These are phyloP conservation scores for Euglossa dilemma DNA, from an alignment of 1,140 invertebrate species.

Conservation along the genomic window DNA sequence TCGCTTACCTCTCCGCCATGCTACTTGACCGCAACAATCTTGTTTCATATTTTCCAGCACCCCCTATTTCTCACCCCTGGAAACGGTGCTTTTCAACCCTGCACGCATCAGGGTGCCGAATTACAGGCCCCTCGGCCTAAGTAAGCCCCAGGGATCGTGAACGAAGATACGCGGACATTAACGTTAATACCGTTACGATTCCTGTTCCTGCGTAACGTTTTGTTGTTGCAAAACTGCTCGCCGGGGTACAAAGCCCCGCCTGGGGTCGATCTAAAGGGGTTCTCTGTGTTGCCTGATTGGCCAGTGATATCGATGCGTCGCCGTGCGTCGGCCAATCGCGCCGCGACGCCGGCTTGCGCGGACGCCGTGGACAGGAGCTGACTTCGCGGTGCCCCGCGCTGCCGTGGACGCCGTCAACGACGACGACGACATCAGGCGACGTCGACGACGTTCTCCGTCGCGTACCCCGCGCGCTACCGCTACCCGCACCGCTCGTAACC, in stretches of 20 bases:
- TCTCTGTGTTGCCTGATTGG: constrained; percentile 70
- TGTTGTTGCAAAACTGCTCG: constrained; percentile 50
- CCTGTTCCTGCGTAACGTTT: constrained; percentile 56
- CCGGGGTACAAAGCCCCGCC: constrained; percentile 73
- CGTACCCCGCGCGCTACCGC: constrained; percentile 75
- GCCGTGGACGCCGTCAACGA: constrained; percentile 42
- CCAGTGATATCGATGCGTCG: constrained; percentile 79
- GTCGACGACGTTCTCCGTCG: constrained; percentile 80
- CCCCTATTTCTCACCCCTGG: not conserved
- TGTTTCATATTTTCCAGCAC: not conserved
- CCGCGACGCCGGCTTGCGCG: constrained; percentile 58
- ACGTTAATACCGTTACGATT: constrained; percentile 52
- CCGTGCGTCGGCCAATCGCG: constrained; percentile 68
- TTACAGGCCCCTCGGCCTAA: not conserved
- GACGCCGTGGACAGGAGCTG: constrained; percentile 61
- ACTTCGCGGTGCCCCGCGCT: constrained; percentile 37
- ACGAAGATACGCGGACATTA: constrained; percentile 23
- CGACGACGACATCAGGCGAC: constrained; percentile 63
- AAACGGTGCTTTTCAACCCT: not conserved
- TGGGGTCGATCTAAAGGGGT: constrained; percentile 76
- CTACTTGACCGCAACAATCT: not conserved
- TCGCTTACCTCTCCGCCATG: too few relatives aligned
- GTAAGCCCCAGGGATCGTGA: not conserved
- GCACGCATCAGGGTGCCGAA: not conserved
- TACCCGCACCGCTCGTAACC: constrained; percentile 76